Base-by-base conservation (phyloP, 2,888 invertebrate genomes). In the Tineola bisselliella region DNA sequence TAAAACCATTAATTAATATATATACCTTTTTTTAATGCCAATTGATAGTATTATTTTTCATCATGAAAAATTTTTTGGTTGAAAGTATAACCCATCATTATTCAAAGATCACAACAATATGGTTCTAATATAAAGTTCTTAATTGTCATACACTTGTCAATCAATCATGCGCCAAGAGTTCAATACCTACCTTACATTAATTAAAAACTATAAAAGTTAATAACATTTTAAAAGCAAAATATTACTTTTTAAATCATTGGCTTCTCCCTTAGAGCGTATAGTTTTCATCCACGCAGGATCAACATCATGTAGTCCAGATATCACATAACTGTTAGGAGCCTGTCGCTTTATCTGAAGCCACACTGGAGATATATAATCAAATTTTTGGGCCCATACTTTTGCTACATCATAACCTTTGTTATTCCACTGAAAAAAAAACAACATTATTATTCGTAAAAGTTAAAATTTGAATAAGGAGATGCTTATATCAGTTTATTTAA, bases 341-440 rank as follows among this genome's bases (percentile, higher is more conserved):
- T 90, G 90, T 44, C 92, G 84, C 63, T 90, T 89, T 12, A 98
- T 83, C 82, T 97, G 96, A 31, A 98, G 89, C 98, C 98, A 99
- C 0, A 98, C 98, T 0, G 98, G 98, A 0, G 97, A 95, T 19
- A 98, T 90, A 70, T 94, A 93, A 60, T 94, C 92, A 69, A 98
- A 95, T 79, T 98, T 98, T 52, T 92, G 90, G 10, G 91, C 93
- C 88, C 97, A 97, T 61, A 88, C 90, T 81, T 97, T 97, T 0
- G 97, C 95, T 59, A 97, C 90, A 78, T 97, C 94, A 79, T 97
- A 96, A 0, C 98, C 98, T 81, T 94, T 95, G 65, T 89, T 92
- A 74, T 98, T 98, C 98, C 98, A 98, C 97, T 98, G 74, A 64
- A 87, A 88, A 10, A n/a, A 43, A 43, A 2, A 43, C 13, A 43